Percentiles rank a stretch among this genome's conserved stretches.
phyloP scores from a whole-genome alignment of 2,113 vertebrate species.

The Romanogobio albipinnatus region DNA sequence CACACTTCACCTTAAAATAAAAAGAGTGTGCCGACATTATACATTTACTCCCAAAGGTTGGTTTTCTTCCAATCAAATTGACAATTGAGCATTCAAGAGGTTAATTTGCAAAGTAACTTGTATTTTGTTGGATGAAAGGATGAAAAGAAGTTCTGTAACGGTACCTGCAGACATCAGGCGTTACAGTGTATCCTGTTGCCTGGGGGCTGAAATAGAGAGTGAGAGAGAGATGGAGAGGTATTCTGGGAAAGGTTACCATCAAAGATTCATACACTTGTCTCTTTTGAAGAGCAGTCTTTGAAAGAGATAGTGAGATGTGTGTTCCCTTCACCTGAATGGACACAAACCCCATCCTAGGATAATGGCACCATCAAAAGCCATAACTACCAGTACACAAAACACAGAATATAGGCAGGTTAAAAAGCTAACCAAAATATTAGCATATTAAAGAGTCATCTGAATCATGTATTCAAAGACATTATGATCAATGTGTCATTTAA shows the following conservation, averaged over 20 bases:
- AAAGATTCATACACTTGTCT: conserved; percentile 52
- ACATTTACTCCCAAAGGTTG: neutral
- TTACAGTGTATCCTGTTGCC: neutral
- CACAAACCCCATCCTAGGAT: conserved; percentile 9
- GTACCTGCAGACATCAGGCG: neutral
- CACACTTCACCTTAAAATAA: neutral
- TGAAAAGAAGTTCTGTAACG: conserved; percentile 7
- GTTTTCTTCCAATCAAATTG: neutral
- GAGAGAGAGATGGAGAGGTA: conserved; percentile 23
- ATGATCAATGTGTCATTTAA: neutral
- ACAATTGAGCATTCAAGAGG: conserved; percentile 1
- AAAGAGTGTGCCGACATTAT: neutral
- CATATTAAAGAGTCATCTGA: neutral
- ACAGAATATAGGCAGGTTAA: neutral
- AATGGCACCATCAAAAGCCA: conserved; percentile 25
- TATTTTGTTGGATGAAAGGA: neutral
- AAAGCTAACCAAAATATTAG: neutral
- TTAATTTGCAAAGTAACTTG: neutral
- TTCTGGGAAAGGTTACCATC: conserved; percentile 60
- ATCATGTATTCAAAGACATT: neutral
- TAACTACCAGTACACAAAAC: conserved; percentile 4
- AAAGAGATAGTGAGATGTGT: conserved; percentile 43
- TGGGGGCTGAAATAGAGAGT: conserved; percentile 5
- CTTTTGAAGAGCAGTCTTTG: conserved; percentile 58
- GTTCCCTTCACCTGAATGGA: conserved; percentile 42